These are phyloP conservation scores for Dipodomys ordii DNA, from an alignment of 2,113 vertebrate species.

Conservation along the genomic window DNA sequence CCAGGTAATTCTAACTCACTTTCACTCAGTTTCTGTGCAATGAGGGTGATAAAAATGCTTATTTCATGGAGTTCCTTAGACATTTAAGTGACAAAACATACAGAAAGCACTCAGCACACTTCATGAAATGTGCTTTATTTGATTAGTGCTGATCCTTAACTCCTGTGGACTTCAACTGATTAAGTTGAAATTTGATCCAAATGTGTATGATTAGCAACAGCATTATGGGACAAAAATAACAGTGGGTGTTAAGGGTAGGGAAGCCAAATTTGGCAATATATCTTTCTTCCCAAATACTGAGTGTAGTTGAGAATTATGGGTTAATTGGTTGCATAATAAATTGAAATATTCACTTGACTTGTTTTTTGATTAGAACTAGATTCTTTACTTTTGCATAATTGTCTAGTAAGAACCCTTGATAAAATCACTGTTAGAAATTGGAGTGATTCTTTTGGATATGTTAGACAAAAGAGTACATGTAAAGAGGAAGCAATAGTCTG, in stretches of 20 bases:
- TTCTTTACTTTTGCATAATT: not conserved
- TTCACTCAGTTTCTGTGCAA: not conserved
- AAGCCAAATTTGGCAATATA: not conserved
- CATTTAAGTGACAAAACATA: not conserved
- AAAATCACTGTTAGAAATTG: constrained; percentile 21
- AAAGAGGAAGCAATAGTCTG: not conserved
- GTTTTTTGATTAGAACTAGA: not conserved
- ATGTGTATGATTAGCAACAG: not conserved
- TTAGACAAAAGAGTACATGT: not conserved
- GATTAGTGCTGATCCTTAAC: not conserved
- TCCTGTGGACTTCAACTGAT: not conserved
- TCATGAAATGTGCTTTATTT: not conserved
- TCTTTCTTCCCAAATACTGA: not conserved
- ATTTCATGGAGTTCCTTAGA: not conserved
- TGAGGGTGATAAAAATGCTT: not conserved
- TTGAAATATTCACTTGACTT: not conserved
- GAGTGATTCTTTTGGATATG: not conserved
- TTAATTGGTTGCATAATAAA: not conserved
- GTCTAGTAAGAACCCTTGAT: not conserved
- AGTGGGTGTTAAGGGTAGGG: not conserved
- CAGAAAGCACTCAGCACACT: not conserved
- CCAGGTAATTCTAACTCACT: not conserved
- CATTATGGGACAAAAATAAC: not conserved
- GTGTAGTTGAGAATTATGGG: not conserved
- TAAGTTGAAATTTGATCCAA: constrained; percentile 7